Base-by-base conservation (phyloP, 2,888 invertebrate species). In the Apodemia duryi region DNA sequence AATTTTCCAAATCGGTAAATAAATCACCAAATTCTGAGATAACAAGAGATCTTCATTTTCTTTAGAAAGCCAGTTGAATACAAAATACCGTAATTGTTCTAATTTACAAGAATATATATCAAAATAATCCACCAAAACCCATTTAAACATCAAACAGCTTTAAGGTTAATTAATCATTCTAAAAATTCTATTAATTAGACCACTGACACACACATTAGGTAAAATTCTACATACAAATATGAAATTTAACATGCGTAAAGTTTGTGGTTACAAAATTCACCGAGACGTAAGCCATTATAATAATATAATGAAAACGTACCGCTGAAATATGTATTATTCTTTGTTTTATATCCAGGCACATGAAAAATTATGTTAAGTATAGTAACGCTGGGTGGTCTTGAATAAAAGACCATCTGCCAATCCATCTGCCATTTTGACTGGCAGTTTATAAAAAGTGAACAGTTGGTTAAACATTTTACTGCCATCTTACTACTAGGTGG, bases 251-350 rank as follows among this genome's bases (percentile, higher is more conserved):
- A 57, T 32, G 57, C 57, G 57, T 57, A 32, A 57, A 32, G 32
- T 57, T 57, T 13, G 32, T 13, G 11, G 57, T 32, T 29, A 29
- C 29, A 28, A 57, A 29, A 32, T 32, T 57, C 57, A 57, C 57
- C 57, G 29, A 57, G 32, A 32, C 57, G 57, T 9, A 32, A 57
- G 32, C 32, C 57, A 57, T 57, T 57, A 57, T 32, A 57, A 57
- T 57, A 57, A 57, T 32, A 9, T 32, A 32, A 57, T 57, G 57
- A 57, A 57, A 57, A 57, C 28, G 28, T 57, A 57, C 32, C 57
- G 57, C 32, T 29, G 29, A 54, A 54, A 29, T 11, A 57, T 57
- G 32, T 11, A 57, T 32, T 57, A 57, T 57, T 57, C 32, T 57
- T 57, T 11, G 32, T 57, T 57, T 57, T 29, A 29, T 28, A 9